Base-by-base conservation (phyloP, 2,113 vertebrate species). In the Cygnus buccinator region DNA sequence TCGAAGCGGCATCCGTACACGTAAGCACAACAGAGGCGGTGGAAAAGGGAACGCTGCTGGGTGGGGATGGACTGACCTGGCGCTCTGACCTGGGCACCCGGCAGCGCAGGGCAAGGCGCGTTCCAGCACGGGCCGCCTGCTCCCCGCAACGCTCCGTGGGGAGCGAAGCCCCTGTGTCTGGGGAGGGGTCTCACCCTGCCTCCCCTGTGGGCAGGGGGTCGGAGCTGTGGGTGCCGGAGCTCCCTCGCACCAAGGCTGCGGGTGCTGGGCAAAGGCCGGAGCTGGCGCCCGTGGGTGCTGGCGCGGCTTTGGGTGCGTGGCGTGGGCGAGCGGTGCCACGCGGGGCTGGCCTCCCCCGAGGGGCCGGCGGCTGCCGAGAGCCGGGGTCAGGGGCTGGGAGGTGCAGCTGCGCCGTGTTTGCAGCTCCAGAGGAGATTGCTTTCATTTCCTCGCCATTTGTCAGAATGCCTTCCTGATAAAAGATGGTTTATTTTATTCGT, bases 1-100 rank as follows among this genome's bases (percentile, higher is more conserved):
- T 48, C 29, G 79, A 31, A 46, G 21, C 2, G 8, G 2, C 46
- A 1, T 16, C 22, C 0, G 9, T 22, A 10, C 14, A 3, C 0
- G n/a, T 6, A 50, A 48, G 76, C 67, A 6, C 11, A n/a, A 33
- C 15, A 12, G 58, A 3, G 33, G 0, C 2, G 39, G 46, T 0
- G 31, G 23, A 14, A 31, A 13, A 18, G 18, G 19, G 13, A 31
- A 5, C 29, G 33, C 7, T 35, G 7, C 63, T 17, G 65, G 6
- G 4, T 1, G 13, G 46, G 84, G 57, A 4, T 2, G 66, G 74
- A 11, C 4, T 55, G 44, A 35, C 35, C 35, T 35, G 65, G 26
- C 5, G 31, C 6, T 43, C 3, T 15, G 48, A 21, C 31, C 55
- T 3, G 5, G 12, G 63, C 61, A 4, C 62, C 50, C n/a, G 8